Evolutionary conservation across 2,888 invertebrate genomes (phyloP).

Genomic region (Heliconius ismenius): DNA sequence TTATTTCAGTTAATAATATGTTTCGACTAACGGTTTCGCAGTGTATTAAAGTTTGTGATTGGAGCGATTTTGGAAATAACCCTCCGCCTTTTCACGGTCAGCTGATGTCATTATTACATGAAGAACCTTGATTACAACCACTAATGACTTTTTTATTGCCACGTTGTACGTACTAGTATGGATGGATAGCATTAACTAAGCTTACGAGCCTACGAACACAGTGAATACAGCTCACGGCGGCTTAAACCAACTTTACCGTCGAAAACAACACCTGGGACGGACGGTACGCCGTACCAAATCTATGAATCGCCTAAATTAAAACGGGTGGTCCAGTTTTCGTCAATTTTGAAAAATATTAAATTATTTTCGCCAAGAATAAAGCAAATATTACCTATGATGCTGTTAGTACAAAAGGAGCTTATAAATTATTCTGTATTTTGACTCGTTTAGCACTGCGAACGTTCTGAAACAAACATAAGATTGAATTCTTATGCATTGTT

Average conservation of each 20-base stretch:
- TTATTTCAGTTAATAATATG: conserved; percentile 58
- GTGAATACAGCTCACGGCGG: conserved; percentile 68
- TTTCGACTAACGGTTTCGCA: conserved; percentile 39
- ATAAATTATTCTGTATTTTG: conserved; percentile 42
- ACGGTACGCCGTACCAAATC: conserved; percentile 50
- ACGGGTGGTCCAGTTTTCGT: not conserved
- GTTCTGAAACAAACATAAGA: conserved; percentile 61
- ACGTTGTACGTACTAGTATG: conserved; percentile 21
- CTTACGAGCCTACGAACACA: conserved; percentile 62
- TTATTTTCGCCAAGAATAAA: not conserved
- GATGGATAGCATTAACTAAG: conserved; percentile 64
- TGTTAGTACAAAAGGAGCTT: conserved; percentile 43
- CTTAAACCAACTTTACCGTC: conserved; percentile 74
- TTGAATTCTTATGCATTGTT: conserved; percentile 79
- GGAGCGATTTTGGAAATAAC: conserved; percentile 34
- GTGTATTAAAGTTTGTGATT: conserved; percentile 38
- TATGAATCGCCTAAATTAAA: conserved; percentile 51
- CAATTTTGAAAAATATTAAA: conserved; percentile 2
- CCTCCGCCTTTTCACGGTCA: conserved; percentile 13
- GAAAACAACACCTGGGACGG: conserved; percentile 71
- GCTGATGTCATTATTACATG: conserved; percentile 22
- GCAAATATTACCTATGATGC: not conserved
- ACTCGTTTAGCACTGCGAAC: conserved; percentile 42
- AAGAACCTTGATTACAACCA: conserved; percentile 22
- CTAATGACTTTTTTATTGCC: conserved; percentile 40